Evolutionary conservation across 1,140 invertebrate species (phyloP).

Genomic region (Brachionus calyciflorus): DNA sequence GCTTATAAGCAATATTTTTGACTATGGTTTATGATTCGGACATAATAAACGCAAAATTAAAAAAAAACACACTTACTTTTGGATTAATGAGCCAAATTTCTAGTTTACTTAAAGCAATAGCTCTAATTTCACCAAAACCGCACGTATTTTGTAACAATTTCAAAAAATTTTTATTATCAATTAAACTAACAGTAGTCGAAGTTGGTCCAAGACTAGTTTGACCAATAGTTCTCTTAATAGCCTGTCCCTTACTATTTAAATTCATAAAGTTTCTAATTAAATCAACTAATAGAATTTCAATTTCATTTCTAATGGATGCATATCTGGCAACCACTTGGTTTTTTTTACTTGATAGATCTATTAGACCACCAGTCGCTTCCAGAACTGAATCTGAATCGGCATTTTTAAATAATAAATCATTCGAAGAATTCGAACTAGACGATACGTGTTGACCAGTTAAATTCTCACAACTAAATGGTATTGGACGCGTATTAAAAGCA

Average conservation of each 20-base stretch:
- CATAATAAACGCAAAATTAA: no score
- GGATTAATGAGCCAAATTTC: conserved; percentile 94
- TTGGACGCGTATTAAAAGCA: conserved; percentile 78
- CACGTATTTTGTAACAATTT: conserved; percentile 77
- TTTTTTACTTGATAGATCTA: conserved; percentile 23
- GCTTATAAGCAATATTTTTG: not conserved
- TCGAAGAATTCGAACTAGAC: not conserved
- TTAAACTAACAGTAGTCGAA: not conserved
- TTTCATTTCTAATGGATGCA: not conserved
- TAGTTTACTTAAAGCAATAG: conserved; percentile 74
- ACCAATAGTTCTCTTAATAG: not conserved
- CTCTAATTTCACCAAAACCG: conserved; percentile 79
- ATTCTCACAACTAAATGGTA: conserved; percentile 55
- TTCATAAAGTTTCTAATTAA: conserved; percentile 5
- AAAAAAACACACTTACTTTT: not conserved
- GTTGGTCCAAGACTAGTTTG: not conserved
- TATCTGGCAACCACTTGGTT: conserved; percentile 15
- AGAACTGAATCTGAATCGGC: not conserved
- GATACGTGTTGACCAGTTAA: not conserved
- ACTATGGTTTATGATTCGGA: no score
- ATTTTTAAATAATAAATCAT: not conserved
- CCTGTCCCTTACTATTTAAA: not conserved
- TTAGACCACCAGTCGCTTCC: not conserved
- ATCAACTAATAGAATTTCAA: conserved; percentile 5
- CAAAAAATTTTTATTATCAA: conserved; percentile 70